Evolutionary conservation across 2,888 invertebrate species (phyloP), one percentile per base, ranked within the genome.

Genomic region (Nomada hirtipes): DNA sequence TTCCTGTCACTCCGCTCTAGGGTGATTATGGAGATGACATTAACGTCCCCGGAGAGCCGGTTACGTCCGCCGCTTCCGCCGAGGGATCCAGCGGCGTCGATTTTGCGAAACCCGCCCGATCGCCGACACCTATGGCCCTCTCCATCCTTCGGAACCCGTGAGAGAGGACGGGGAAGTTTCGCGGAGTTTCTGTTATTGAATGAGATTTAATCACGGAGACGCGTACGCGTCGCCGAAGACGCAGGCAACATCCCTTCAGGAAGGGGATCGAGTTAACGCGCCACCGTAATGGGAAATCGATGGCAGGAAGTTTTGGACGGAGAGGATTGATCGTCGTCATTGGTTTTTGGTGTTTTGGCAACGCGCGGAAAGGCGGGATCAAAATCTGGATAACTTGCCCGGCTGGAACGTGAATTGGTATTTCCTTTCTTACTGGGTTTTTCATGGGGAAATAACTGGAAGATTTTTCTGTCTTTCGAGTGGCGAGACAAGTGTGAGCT

Each of bases 21-120:
- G 80, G 80, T 76, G 84, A 85, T 85, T 85, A 85, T 85, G 86
- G 86, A 86, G 86, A 86, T 86, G 85, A 86, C 86, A 74, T 86
- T 85, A 86, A 85, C 83, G 83, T 83, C 74, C 84, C 65, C n/a
- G n/a, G 63, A 65, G 74, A 64, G 55, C 44, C 64, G 60, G 68
- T 67, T 71, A 76, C 78, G 75, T 61, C 78, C 69, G 29, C 59
- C 61, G 72, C 52, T 73, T 71, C 74, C 82, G 75, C 52, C 13
- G 9, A n/a, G 53, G 53, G 47, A 3, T 11, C 42, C 11, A 23
- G 29, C 20, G 36, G 18, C 72, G 72, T 52, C 68, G 63, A 76
- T 68, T 76, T 55, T 55, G 67, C 76, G 63, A 63, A 44, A 15
- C 68, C 15, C 60, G 26, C 7, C 18, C 59, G 73, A 72, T 65